Percentiles rank a stretch among this genome's conserved stretches.
Conservation (phyloP, 2,888 invertebrate genomes). For the Mesoligia furuncula region DNA sequence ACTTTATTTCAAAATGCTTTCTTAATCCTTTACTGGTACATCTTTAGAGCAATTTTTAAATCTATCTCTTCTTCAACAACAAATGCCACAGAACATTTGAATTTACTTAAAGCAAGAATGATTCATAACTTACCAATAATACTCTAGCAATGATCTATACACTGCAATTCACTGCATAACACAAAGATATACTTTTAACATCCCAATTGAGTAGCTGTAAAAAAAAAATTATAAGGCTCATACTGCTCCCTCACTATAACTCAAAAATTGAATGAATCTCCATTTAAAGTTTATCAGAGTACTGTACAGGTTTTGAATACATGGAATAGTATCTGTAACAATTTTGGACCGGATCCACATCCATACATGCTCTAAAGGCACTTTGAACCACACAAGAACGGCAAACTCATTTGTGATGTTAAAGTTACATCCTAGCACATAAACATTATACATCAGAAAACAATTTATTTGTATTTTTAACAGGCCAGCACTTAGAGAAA, state of each 20-base stretch:
- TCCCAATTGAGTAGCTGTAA: conserved; percentile 24
- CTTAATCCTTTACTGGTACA: conserved; percentile 65
- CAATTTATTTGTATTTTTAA: conserved; percentile 61
- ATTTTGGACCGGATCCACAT: conserved; percentile 21
- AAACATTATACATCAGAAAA: conserved; percentile 45
- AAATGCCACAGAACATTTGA: conserved; percentile 62
- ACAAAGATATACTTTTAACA: conserved; percentile 60
- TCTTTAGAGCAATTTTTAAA: conserved; percentile 59
- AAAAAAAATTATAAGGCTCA: conserved; percentile 5
- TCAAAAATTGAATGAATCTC: neutral
- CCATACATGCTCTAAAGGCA: conserved; percentile 31
- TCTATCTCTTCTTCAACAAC: conserved; percentile 64
- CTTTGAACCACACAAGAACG: conserved; percentile 14
- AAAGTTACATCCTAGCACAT: conserved; percentile 43
- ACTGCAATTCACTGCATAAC: conserved; percentile 68
- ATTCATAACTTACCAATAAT: conserved; percentile 70
- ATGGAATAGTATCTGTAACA: conserved; percentile 20
- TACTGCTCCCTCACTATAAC: neutral
- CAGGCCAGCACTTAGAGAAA: conserved; percentile 83
- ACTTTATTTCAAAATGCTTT: conserved; percentile 56
- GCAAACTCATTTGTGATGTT: conserved; percentile 38
- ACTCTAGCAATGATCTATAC: conserved; percentile 75
- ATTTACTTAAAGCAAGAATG: conserved; percentile 70
- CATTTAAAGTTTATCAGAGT: conserved; percentile 36
- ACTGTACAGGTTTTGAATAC: conserved; percentile 35